These are phyloP conservation scores for Brachirus orientalis DNA, from an alignment of 2,113 vertebrate species.

Conservation along the genomic window DNA sequence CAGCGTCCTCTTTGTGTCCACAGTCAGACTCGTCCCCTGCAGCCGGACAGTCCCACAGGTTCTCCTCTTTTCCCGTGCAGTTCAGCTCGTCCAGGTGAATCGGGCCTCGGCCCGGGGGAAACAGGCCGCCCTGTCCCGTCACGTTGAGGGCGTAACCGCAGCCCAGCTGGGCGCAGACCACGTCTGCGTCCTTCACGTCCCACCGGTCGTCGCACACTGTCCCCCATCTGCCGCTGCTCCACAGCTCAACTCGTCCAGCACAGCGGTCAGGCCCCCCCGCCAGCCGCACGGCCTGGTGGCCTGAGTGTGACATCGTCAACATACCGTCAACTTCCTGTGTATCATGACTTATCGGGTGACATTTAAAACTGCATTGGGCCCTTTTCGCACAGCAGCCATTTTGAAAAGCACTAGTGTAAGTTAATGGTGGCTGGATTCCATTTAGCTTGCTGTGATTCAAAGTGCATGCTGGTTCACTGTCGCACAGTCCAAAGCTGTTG, in stretches of 20 bases:
- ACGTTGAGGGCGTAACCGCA: constrained; percentile 75
- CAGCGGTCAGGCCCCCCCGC: constrained; percentile 64
- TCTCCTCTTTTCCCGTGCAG: constrained; percentile 75
- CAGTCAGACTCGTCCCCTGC: constrained; percentile 56
- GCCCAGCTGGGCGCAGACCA: constrained; percentile 77
- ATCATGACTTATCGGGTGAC: too few relatives aligned
- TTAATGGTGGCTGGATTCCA: too few relatives aligned
- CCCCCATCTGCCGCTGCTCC: constrained; percentile 61
- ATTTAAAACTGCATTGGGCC: too few relatives aligned
- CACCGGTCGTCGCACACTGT: constrained; percentile 81
- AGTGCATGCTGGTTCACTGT: too few relatives aligned
- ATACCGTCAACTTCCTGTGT: too few relatives aligned
- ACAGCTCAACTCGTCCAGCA: constrained; percentile 79
- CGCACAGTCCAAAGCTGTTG: too few relatives aligned
- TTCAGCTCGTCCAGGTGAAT: constrained; percentile 76
- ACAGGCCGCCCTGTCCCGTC: constrained; percentile 63
- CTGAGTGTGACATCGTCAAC: constrained; percentile 47
- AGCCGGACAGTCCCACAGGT: constrained; percentile 73
- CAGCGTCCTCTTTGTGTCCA: constrained; percentile 81
- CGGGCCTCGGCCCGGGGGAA: constrained; percentile 64
- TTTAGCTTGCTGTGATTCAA: too few relatives aligned
- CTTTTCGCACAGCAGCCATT: too few relatives aligned
- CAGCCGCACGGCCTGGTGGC: constrained; percentile 45
- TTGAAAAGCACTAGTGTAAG: too few relatives aligned
- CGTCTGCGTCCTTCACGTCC: constrained; percentile 65